Conservation (phyloP, 2,888 invertebrate species). For the Pyrochroa serraticornis region DNA sequence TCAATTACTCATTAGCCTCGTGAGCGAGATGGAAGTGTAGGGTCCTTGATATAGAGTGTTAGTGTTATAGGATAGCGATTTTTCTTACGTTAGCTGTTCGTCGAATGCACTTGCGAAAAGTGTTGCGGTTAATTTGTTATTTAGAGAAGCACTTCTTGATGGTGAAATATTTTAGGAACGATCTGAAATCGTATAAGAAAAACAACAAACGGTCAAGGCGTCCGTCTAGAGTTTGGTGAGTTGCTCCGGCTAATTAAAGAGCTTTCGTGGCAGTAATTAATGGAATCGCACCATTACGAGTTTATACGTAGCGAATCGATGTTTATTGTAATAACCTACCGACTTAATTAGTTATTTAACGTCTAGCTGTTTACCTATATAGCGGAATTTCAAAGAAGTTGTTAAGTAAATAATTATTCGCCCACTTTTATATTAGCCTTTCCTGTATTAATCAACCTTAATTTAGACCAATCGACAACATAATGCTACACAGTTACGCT, state of each 20-base stretch:
- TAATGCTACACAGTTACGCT: no score
- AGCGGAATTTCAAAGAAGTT: no score
- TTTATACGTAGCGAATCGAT: no score
- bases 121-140: conserved; percentile 26
- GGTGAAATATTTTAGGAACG: conserved; percentile 21
- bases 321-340: no score
- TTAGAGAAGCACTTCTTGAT: conserved; percentile 18
- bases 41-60: conserved; percentile 19
- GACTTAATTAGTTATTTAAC: no score
- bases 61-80: conserved; percentile 21
- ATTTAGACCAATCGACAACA: no score
- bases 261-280: no score
- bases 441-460: no score
- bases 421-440: no score
- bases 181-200: conserved; percentile 17
- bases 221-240: conserved; percentile 26
- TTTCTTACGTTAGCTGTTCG: conserved; percentile 6
- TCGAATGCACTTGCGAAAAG: conserved; percentile 15
- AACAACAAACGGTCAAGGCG: conserved; percentile 15
- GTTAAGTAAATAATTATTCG: no score
- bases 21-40: conserved; percentile 24
- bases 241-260: not conserved
- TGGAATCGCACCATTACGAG: no score
- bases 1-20: conserved; percentile 23
- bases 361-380: no score